Evolutionary conservation across 2,888 invertebrate species (phyloP).

Genomic region (Temnothorax ravouxi): DNA sequence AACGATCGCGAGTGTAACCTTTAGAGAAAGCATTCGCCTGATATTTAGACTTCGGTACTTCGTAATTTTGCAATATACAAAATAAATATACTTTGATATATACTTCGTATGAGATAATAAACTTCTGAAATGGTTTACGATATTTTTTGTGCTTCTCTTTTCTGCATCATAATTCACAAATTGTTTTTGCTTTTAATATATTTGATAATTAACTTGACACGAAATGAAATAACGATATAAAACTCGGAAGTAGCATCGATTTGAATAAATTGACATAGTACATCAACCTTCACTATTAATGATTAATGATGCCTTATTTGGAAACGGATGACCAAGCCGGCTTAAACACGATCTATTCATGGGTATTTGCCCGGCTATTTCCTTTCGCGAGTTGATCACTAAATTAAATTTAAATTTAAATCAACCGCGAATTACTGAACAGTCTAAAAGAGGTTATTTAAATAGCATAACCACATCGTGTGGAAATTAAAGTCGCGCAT

Average conservation of each 20-base stretch:
- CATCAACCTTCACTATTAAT: slow-evolving; percentile 35
- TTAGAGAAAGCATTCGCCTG: background rate
- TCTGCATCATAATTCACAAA: background rate
- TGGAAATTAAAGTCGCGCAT: slow-evolving; percentile 12
- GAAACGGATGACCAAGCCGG: slow-evolving; percentile 43
- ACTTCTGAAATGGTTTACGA: background rate
- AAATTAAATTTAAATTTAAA: slow-evolving; percentile 29
- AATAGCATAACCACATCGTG: background rate
- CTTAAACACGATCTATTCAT: slow-evolving; percentile 38
- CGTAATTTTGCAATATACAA: background rate
- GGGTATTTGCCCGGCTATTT: slow-evolving; percentile 30
- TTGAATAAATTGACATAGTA: slow-evolving; percentile 7
- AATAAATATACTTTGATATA: background rate
- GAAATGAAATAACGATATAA: background rate
- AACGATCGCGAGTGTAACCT: slow-evolving; percentile 8
- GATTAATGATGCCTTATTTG: slow-evolving; percentile 51
- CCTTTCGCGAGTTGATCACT: slow-evolving; percentile 33
- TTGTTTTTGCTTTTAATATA: background rate
- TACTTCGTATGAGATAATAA: background rate
- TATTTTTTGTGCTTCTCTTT: background rate
- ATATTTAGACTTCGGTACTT: background rate
- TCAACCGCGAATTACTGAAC: background rate
- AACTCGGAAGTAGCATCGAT: background rate
- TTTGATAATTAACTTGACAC: background rate
- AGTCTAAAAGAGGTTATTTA: background rate